Evolutionary conservation across 1,140 invertebrate species (phyloP).

Genomic region (Diabrotica virgifera): DNA sequence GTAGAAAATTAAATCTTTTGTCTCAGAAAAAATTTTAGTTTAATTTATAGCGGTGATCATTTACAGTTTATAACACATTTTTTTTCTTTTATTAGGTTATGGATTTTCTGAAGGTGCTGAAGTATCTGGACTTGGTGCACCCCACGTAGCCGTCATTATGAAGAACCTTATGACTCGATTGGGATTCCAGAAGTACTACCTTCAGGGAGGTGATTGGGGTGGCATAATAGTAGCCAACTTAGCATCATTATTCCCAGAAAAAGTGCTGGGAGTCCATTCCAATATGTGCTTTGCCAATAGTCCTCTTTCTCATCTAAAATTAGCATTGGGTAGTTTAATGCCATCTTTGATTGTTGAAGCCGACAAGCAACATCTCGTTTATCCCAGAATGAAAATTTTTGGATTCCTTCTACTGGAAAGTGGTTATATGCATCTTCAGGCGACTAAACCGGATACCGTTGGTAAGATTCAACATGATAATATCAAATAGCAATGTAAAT

Average conservation of each 20-base stretch:
- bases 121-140: constrained; percentile 59
- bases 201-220: constrained; percentile 88
- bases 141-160: constrained; percentile 69
- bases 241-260: constrained; percentile 67
- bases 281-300: constrained; percentile 59
- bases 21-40: too few species aligned
- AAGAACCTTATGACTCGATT: constrained; percentile 80
- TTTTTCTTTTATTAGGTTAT: constrained; percentile 50
- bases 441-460: constrained; percentile 90
- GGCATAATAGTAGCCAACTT: constrained; percentile 58
- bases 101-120: constrained; percentile 74
- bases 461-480: not conserved
- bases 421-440: constrained; percentile 78
- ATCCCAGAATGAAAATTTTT: constrained; percentile 56
- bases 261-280: constrained; percentile 64
- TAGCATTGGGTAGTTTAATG: constrained; percentile 53
- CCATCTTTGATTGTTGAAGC: constrained; percentile 59
- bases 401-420: constrained; percentile 46
- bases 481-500: too few species aligned
- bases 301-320: constrained; percentile 49
- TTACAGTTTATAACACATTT: not conserved
- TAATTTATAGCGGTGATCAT: too few species aligned
- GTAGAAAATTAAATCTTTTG: too few species aligned
- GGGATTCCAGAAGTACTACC: constrained; percentile 71
- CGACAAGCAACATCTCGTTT: constrained; percentile 57